phyloP scores from a whole-genome alignment of 1,140 invertebrate genomes.

The Listronotus oregonensis region DNA sequence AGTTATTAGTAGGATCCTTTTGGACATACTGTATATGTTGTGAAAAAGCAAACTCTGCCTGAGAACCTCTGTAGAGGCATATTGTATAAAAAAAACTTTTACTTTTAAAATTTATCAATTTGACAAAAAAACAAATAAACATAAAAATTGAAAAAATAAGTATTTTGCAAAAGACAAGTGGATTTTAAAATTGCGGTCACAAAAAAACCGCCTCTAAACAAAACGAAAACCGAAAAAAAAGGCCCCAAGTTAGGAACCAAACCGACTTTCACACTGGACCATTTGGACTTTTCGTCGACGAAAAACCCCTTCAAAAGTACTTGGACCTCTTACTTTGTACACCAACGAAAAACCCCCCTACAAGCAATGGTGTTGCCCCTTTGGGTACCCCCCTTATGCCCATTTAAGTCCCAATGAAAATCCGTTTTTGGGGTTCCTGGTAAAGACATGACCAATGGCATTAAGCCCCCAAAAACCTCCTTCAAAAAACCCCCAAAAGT shows the following conservation, averaged over 20 bases:
- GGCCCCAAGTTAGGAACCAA: constrained; percentile 22
- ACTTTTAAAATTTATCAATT: too few species aligned
- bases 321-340: constrained; percentile 50
- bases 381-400: constrained; percentile 22
- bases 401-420: constrained; percentile 45
- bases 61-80: too few species aligned
- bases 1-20: too few species aligned
- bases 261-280: constrained; percentile 16
- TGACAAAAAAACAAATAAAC: too few species aligned
- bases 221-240: constrained; percentile 31
- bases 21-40: too few species aligned
- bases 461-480: neutral
- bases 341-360: constrained; percentile 38
- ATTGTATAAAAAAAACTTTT: too few species aligned
- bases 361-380: constrained; percentile 18
- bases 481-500: constrained; percentile 14
- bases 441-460: constrained; percentile 10
- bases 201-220: neutral
- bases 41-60: too few species aligned
- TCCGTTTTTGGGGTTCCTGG: constrained; percentile 39
- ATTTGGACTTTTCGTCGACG: constrained; percentile 23
- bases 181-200: constrained; percentile 26
- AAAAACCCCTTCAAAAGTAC: constrained; percentile 48
- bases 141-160: too few species aligned
- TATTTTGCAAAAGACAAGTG: constrained; percentile 27